phyloP scores from a whole-genome alignment of 2,797 vertebrate genomes.

The Coilia nasus region DNA sequence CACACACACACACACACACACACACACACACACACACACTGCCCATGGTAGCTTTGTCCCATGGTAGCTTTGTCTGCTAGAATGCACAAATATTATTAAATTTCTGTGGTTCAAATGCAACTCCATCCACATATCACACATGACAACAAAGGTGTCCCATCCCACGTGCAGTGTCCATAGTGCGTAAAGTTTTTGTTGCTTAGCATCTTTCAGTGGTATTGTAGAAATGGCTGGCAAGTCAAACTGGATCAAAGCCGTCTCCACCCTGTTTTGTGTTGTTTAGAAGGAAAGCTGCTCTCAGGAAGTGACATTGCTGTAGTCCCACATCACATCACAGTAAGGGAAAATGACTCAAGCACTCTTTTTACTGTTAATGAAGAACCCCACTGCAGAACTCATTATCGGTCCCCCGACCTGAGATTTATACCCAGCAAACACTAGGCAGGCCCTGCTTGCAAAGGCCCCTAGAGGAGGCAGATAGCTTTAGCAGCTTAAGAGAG shows the following conservation, averaged over 20 bases:
- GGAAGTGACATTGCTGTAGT: constrained; percentile 38
- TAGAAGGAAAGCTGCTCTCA: constrained; percentile 23
- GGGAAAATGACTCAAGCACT: background rate
- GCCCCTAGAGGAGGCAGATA: constrained; percentile 43
- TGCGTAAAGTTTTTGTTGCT: background rate
- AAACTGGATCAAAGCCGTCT: background rate
- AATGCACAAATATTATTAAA: too few species aligned
- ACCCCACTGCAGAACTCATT: constrained; percentile 56
- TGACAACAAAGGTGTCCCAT: background rate
- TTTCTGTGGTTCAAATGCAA: background rate
- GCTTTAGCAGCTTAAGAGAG: constrained; percentile 48
- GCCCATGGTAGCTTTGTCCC: too few species aligned
- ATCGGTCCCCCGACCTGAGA: constrained; percentile 46
- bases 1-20: background rate
- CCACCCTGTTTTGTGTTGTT: background rate
- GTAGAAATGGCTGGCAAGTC: background rate
- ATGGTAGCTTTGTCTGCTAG: too few species aligned
- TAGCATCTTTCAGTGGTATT: background rate
- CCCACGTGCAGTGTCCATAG: background rate
- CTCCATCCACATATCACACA: background rate
- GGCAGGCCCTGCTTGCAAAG: constrained; percentile 32
- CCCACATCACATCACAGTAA: background rate
- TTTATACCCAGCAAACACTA: constrained; percentile 45
- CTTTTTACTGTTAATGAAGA: constrained; percentile 44
- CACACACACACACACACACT: background rate